Percentiles rank a stretch among this genome's conserved stretches.
phyloP scores from a whole-genome alignment of 2,888 invertebrate species.

The Branchinecta sandiegonensis region DNA sequence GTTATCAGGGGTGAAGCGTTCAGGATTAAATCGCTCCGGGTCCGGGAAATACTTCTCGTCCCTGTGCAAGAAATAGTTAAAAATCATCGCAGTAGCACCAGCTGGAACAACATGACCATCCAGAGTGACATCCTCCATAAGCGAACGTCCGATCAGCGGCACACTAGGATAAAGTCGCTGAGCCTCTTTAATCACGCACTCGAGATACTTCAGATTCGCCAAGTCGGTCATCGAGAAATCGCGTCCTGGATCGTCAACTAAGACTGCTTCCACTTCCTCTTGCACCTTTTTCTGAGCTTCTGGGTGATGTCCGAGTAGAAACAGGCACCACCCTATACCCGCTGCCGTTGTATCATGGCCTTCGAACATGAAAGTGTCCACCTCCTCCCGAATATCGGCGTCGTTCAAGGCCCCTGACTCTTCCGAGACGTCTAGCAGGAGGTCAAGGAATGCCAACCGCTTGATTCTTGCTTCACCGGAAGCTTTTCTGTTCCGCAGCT shows the following conservation, averaged over 20 bases:
- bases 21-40: slow-evolving; percentile 37
- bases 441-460: slow-evolving; percentile 34
- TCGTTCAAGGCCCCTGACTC: slow-evolving; percentile 30
- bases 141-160: slow-evolving; percentile 35
- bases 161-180: slow-evolving; percentile 38
- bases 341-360: slow-evolving; percentile 46
- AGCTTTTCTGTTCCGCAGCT: not conserved
- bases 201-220: slow-evolving; percentile 36
- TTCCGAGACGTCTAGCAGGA: slow-evolving; percentile 31
- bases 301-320: slow-evolving; percentile 40
- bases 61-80: slow-evolving; percentile 37
- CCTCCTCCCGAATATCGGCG: slow-evolving; percentile 34
- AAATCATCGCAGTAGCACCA: slow-evolving; percentile 42
- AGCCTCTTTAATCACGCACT: slow-evolving; percentile 38
- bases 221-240: slow-evolving; percentile 27
- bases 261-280: slow-evolving; percentile 18
- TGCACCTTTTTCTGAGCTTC: slow-evolving; percentile 34
- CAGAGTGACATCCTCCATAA: slow-evolving; percentile 28
- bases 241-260: slow-evolving; percentile 20
- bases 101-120: slow-evolving; percentile 35
- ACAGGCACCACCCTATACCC: slow-evolving; percentile 41
- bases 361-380: slow-evolving; percentile 34
- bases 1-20: slow-evolving; percentile 36
- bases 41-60: slow-evolving; percentile 35
- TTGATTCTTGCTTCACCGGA: not conserved